Evolutionary conservation across 2,797 vertebrate species (phyloP).

Genomic region (Silurus aristotelis): DNA sequence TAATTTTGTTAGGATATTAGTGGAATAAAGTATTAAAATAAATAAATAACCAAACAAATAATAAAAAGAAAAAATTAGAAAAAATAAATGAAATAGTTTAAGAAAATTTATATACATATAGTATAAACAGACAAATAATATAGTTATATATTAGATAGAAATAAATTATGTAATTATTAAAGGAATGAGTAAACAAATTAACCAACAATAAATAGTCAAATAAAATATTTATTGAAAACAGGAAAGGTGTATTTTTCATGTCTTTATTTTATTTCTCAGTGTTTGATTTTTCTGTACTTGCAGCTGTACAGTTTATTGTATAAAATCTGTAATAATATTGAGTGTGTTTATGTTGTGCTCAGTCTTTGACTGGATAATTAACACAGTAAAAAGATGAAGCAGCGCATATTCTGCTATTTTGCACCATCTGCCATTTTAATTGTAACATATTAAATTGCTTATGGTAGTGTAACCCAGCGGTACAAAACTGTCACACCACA

Average conservation of each 20-base stretch:
- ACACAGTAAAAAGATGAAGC: not conserved
- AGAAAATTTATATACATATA: not conserved
- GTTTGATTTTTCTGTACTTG: not conserved
- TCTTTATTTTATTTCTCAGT: not conserved
- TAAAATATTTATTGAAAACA: too few species aligned
- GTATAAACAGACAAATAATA: not conserved
- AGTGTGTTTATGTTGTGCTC: not conserved
- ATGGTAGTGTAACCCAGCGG: not conserved
- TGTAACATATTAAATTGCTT: slow-evolving; percentile 33
- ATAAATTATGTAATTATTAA: not conserved
- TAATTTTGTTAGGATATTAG: too few species aligned
- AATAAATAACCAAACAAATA: too few species aligned
- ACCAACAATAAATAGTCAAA: not conserved
- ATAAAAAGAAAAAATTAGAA: too few species aligned
- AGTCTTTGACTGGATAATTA: not conserved
- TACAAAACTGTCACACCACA: not conserved
- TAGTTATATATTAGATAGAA: not conserved
- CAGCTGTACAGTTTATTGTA: not conserved
- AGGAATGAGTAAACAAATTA: not conserved
- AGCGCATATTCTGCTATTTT: not conserved
- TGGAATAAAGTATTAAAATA: too few species aligned
- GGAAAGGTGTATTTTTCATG: not conserved
- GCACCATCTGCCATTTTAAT: slow-evolving; percentile 7
- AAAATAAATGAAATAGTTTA: too few species aligned
- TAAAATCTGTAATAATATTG: not conserved